Base-by-base conservation (phyloP, 1,140 invertebrate genomes). In the Bombus confusus region DNA sequence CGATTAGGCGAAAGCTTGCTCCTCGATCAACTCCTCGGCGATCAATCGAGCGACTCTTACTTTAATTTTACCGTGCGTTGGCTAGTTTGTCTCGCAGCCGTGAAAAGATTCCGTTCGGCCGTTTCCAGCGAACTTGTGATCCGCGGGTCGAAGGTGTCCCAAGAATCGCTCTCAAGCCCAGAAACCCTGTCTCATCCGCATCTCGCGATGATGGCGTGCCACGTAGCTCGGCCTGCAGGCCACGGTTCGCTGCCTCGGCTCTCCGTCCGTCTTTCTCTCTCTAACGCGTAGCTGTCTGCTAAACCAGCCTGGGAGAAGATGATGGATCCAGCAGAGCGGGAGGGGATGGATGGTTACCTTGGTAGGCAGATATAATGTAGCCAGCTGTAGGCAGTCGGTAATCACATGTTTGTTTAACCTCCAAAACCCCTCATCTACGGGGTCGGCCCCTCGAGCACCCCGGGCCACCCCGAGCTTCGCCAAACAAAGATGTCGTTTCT, bases 321-420 rank as follows among this genome's bases (percentile, higher is more conserved):
- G 88, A 90, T 89, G 88, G 86, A 89, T 76, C 83, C 73, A 75
- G 82, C 64, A 74, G 43, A 80, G 71, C 74, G 79, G 81, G 80
- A 69, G 72, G 66, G 85, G 73, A 84, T 82, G 87, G 87, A 92
- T 90, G 88, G 89, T 92, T 93, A 92, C 92, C 93, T 94, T 92
- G 93, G 92, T 92, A 93, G 93, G 92, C 86, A 93, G 94, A 93
- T 93, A 94, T 93, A 94, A 94, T 93, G 94, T 94, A 93, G 94
- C 94, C 94, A 95, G 94, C 94, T 95, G 94, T 95, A 95, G 94
- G 93, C 93, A 94, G 92, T 91, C 92, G 93, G 94, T 95, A 95
- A 95, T 95, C 95, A 95, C 92, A 95, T 95, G 95, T 95, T 95
- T 95, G 95, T 95, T 95, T 95, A 95, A 95, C 94, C 94, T 95